A percentile compares a stretch with the other conserved stretches of the same genome.
Conservation (phyloP, 2,113 vertebrate species). For the Phalacrocorax carbo region DNA sequence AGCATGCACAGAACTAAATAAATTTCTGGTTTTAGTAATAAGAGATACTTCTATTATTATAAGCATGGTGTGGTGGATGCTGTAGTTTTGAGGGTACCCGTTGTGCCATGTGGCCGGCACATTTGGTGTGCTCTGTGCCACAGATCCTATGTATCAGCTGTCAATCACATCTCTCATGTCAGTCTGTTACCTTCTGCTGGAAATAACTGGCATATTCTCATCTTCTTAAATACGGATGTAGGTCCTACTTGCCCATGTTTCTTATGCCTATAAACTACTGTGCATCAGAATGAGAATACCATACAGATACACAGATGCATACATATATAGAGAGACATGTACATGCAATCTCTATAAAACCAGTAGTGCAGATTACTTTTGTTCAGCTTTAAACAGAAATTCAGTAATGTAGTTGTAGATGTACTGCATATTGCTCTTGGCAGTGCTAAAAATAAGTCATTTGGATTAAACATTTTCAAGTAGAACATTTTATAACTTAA, state of each 20-base stretch:
- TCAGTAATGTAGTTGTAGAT: constrained; percentile 31
- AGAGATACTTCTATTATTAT: not conserved
- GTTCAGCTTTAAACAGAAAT: not conserved
- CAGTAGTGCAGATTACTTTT: not conserved
- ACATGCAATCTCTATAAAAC: not conserved
- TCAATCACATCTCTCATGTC: not conserved
- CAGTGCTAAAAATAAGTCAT: constrained; percentile 51
- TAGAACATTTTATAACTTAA: constrained; percentile 43
- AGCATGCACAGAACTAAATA: not conserved
- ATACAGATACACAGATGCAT: not conserved
- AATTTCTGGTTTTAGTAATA: not conserved
- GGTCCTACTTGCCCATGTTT: not conserved
- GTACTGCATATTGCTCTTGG: constrained; percentile 28
- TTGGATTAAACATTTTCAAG: constrained; percentile 50
- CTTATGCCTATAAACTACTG: not conserved
- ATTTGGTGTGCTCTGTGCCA: not conserved
- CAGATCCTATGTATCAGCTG: not conserved
- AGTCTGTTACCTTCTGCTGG: not conserved
- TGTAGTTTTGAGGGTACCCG: not conserved
- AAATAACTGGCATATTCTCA: not conserved
- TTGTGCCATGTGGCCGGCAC: not conserved
- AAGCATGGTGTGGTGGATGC: not conserved
- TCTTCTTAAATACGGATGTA: not conserved
- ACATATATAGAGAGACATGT: not conserved
- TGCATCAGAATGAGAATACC: not conserved